Percentiles rank a stretch among this genome's conserved stretches.
These are phyloP conservation scores for Dipus sagitta DNA, from an alignment of 2,797 vertebrate genomes.

Conservation along the genomic window DNA sequence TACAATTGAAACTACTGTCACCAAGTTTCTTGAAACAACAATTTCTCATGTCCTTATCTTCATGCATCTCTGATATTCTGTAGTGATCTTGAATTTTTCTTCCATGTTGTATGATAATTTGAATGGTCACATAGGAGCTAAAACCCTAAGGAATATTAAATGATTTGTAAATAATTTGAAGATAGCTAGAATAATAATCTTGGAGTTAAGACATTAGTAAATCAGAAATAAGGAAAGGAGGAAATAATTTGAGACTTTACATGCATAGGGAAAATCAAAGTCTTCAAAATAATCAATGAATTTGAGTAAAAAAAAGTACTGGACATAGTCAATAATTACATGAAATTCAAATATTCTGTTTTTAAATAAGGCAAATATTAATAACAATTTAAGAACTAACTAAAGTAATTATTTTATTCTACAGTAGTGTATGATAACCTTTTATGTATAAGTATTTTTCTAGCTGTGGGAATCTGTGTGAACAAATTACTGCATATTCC, in stretches of 20 bases:
- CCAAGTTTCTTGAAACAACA: not conserved
- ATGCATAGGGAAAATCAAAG: not conserved
- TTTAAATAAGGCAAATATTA: constrained; percentile 15
- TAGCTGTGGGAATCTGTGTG: not conserved
- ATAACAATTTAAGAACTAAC: not conserved
- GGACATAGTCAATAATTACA: not conserved
- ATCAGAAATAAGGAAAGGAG: not conserved
- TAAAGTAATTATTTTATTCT: constrained; percentile 49
- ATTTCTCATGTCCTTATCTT: not conserved
- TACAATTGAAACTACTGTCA: constrained; percentile 6
- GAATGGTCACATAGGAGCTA: not conserved
- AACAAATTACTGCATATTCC: not conserved
- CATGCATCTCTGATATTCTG: not conserved
- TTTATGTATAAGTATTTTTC: not conserved
- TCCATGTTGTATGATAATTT: not conserved
- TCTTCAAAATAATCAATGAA: not conserved
- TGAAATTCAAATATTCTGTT: constrained; percentile 15
- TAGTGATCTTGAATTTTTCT: not conserved
- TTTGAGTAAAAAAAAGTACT: not conserved
- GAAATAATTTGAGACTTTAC: not conserved
- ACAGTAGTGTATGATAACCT: not conserved
- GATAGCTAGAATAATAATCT: not conserved
- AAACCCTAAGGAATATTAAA: not conserved
- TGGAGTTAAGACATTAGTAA: not conserved
- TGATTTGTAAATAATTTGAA: not conserved